A percentile compares a stretch with the other conserved stretches of the same genome.
These are phyloP conservation scores for Pinctada fucata DNA, from an alignment of 2,888 invertebrate genomes.

Conservation along the genomic window DNA sequence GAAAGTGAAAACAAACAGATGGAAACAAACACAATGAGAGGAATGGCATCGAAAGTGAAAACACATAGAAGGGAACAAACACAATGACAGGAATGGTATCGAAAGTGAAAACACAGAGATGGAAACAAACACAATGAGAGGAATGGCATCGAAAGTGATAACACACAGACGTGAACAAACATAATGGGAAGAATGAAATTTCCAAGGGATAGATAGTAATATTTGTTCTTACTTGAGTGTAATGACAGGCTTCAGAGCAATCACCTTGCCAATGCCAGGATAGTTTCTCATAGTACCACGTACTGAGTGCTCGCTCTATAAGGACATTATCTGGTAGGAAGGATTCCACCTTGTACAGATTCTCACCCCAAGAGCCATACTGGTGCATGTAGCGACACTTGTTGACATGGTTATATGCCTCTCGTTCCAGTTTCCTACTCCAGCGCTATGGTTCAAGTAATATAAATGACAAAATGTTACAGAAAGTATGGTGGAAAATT, in stretches of 20 bases:
- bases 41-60: too few relatives aligned
- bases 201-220: too few relatives aligned
- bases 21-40: too few relatives aligned
- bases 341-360: constrained; percentile 27
- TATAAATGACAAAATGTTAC: neutral
- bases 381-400: constrained; percentile 27
- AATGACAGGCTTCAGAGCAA: constrained; percentile 33
- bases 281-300: constrained; percentile 32
- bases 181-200: too few relatives aligned
- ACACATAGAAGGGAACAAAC: too few relatives aligned
- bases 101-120: too few relatives aligned
- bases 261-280: constrained; percentile 24
- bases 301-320: constrained; percentile 20
- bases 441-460: constrained; percentile 11
- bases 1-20: too few relatives aligned
- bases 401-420: constrained; percentile 20
- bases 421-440: constrained; percentile 16
- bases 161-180: too few relatives aligned
- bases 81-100: too few relatives aligned
- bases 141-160: too few relatives aligned
- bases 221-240: constrained; percentile 26
- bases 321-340: constrained; percentile 26
- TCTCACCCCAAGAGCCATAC: constrained; percentile 31
- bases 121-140: too few relatives aligned
- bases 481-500: neutral